Evolutionary conservation across 2,797 vertebrate genomes (phyloP).

Genomic region (Trematomus bernacchii): DNA sequence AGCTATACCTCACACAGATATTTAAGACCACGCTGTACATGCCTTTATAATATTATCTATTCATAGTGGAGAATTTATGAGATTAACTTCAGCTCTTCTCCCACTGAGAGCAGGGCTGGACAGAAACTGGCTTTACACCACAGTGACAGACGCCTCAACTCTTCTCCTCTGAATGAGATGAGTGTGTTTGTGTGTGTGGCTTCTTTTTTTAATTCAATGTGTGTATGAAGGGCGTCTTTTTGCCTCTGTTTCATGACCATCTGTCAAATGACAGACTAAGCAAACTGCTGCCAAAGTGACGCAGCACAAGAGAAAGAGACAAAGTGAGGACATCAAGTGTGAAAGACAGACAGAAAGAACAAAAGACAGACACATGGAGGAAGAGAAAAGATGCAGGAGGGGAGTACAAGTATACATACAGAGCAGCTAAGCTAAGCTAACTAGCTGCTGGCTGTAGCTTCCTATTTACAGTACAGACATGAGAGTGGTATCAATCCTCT

Average conservation of each 20-base stretch:
- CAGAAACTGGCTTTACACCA: conserved; percentile 10
- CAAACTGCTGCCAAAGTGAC: conserved; percentile 24
- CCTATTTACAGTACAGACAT: background rate
- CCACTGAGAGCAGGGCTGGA: conserved; percentile 9
- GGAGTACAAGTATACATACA: too few species aligned
- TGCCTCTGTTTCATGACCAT: conserved; percentile 46
- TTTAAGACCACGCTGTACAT: background rate
- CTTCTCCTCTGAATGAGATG: background rate
- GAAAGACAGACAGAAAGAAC: background rate
- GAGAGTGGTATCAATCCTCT: background rate
- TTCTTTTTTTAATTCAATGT: background rate
- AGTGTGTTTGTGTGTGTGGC: conserved; percentile 4
- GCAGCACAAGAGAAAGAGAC: conserved; percentile 18
- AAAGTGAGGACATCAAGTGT: background rate
- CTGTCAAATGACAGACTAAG: conserved; percentile 43
- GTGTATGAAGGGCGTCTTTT: conserved; percentile 22
- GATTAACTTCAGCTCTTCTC: conserved; percentile 5
- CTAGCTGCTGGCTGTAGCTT: background rate
- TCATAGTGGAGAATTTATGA: background rate
- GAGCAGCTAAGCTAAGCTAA: background rate
- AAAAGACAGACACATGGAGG: conserved; percentile 4
- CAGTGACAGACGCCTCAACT: conserved; percentile 13
- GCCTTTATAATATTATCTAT: background rate
- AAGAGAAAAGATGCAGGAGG: background rate
- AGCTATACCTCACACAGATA: background rate